Evolutionary conservation across 2,888 invertebrate species (phyloP), one percentile per base, ranked within the genome.

Genomic region (Volucella bombylans): DNA sequence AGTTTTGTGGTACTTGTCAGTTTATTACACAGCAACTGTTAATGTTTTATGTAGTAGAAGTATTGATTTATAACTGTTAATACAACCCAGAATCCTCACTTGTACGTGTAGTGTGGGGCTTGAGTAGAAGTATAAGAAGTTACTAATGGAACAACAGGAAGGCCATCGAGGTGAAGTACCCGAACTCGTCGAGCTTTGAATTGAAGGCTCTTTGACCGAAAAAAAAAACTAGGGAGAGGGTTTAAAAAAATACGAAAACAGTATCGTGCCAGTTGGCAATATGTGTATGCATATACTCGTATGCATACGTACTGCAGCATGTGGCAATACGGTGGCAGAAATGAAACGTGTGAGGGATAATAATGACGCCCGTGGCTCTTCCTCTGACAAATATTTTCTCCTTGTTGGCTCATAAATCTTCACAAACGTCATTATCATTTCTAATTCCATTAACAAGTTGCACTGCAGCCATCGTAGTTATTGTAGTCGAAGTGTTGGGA

Each of bases 371-470:
- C 52, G 78, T 78, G 67, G 45, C 61, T 65, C 38, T 55, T 72
- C 38, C 45, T 45, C 18, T 76, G 76, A 50, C 80, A 76, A 31
- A 6, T 67, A 72, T 82, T 76, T 77, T 61, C 83, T 74, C 74
- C 64, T 67, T 65, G 76, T 64, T 80, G 72, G 71, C 71, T 77
- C 85, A 80, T 85, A 85, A 85, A 85, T 85, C 80, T 85, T 85
- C 79, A 59, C 85, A 80, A 76, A 85, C 62, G 85, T 80, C 85
- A 85, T 85, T 85, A 80, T 85, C 85, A 85, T 85, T 85, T 80
- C 85, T 85, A 85, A 85, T 85, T 85, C 85, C 80, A 85, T 85
- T 85, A 85, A 85, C 85, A 85, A 85, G 76, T 85, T 80, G 71
- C 85, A 85, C 23, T 85, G 71, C 78, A 81, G 69, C 65, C 65